Conservation (phyloP, 2,113 vertebrate species). For the Cololabis saira region DNA sequence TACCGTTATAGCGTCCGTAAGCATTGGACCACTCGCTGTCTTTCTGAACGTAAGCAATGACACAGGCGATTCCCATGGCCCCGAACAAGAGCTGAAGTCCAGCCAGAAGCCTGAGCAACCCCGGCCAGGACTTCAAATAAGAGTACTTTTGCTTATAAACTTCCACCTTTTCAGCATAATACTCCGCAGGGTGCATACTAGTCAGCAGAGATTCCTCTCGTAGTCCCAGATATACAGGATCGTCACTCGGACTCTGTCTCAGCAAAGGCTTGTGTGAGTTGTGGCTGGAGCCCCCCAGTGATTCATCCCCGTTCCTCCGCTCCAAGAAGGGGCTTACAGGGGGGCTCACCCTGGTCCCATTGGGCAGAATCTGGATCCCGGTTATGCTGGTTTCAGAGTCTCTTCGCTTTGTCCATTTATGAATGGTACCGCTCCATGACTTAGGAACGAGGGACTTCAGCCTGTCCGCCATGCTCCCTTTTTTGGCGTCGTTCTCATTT, state of each 20-base stretch:
- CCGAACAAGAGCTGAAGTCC: slow-evolving; percentile 83
- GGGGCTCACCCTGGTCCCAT: slow-evolving; percentile 71
- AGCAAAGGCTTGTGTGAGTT: slow-evolving; percentile 58
- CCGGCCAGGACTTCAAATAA: slow-evolving; percentile 80
- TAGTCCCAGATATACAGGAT: slow-evolving; percentile 6
- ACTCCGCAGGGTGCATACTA: slow-evolving; percentile 74
- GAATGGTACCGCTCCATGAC: slow-evolving; percentile 63
- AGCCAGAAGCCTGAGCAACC: slow-evolving; percentile 76
- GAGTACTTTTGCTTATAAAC: slow-evolving; percentile 74
- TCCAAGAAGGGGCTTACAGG: slow-evolving; percentile 72
- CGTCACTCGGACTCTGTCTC: slow-evolving; percentile 29
- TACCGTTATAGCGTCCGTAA: slow-evolving; percentile 63
- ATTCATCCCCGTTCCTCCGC: slow-evolving; percentile 39
- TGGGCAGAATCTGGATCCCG: slow-evolving; percentile 57
- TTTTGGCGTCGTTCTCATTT: slow-evolving; percentile 12
- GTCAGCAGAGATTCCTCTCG: slow-evolving; percentile 68
- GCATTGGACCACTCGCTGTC: slow-evolving; percentile 82
- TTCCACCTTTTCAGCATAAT: slow-evolving; percentile 78
- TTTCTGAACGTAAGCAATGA: slow-evolving; percentile 82
- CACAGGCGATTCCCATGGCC: slow-evolving; percentile 80
- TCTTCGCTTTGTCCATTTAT: slow-evolving; percentile 33
- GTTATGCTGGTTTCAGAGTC: slow-evolving; percentile 37
- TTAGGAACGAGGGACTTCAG: slow-evolving; percentile 65
- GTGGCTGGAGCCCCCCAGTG: slow-evolving; percentile 28
- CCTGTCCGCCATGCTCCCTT: slow-evolving; percentile 40